Conservation (phyloP, 2,888 invertebrate genomes). For the Trachelus stipa region DNA sequence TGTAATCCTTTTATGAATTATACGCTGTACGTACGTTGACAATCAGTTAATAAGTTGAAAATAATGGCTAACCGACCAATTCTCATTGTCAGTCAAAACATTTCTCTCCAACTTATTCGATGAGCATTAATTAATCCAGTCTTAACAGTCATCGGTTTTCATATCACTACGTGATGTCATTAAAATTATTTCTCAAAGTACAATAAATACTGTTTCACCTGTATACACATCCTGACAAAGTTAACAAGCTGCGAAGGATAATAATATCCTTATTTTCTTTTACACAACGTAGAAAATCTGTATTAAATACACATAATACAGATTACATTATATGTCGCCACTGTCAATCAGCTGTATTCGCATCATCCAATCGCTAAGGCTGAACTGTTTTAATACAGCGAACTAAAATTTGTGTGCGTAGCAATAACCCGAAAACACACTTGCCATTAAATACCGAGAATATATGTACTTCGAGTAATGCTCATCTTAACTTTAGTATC, state of each 20-base stretch:
- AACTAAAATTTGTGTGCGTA: background rate
- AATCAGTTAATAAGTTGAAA: background rate
- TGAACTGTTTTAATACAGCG: background rate
- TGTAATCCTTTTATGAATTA: background rate
- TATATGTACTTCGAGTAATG: background rate
- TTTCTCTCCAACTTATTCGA: background rate
- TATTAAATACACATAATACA: background rate
- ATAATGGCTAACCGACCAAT: background rate
- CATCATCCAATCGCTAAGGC: background rate
- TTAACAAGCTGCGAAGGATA: background rate
- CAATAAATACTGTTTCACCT: background rate
- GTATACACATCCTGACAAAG: background rate
- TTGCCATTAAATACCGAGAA: background rate
- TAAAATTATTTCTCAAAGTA: background rate
- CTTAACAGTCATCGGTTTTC: background rate
- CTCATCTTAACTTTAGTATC: too few species aligned
- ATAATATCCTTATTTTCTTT: background rate
- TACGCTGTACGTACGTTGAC: background rate
- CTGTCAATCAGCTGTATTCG: background rate
- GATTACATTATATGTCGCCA: background rate
- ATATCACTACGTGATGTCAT: background rate
- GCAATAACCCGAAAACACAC: background rate
- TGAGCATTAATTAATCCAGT: background rate
- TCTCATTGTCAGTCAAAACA: background rate
- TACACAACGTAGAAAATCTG: background rate